Percentiles rank a stretch among this genome's conserved stretches.
phyloP scores from a whole-genome alignment of 2,888 invertebrate genomes.

The Augiades crinisus region DNA sequence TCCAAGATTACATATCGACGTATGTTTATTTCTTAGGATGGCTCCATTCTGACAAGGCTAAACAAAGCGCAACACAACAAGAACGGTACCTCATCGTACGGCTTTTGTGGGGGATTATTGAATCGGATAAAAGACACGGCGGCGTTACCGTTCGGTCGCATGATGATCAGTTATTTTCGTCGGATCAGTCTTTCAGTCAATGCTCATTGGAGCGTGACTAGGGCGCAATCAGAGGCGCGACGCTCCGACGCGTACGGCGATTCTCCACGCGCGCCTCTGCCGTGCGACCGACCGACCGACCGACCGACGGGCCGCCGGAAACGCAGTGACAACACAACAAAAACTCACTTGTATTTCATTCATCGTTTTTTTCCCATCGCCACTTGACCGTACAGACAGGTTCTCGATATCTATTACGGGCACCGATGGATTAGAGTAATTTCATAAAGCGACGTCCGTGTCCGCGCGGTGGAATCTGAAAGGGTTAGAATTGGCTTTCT shows the following conservation, averaged over 20 bases:
- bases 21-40: too few species aligned
- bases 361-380: conserved; percentile 61
- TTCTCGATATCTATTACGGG: conserved; percentile 46
- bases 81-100: conserved; percentile 15
- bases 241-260: conserved; percentile 73
- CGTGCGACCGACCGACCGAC: conserved; percentile 57
- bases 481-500: neutral
- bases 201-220: conserved; percentile 54
- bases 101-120: conserved; percentile 4
- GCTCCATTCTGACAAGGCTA: too few species aligned
- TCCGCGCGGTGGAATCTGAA: neutral
- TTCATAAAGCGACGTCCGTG: conserved; percentile 8
- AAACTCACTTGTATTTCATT: conserved; percentile 77
- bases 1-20: too few species aligned
- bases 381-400: conserved; percentile 52
- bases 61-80: neutral
- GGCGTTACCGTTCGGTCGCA: conserved; percentile 46
- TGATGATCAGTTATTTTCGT: conserved; percentile 53
- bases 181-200: conserved; percentile 61
- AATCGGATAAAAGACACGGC: conserved; percentile 2
- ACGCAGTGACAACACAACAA: conserved; percentile 77
- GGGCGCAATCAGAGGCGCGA: conserved; percentile 46
- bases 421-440: conserved; percentile 33
- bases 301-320: conserved; percentile 69
- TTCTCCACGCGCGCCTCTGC: conserved; percentile 67